Evolutionary conservation across 1,140 invertebrate genomes (phyloP), one percentile per base, ranked within the genome.

Genomic region (Euura lappo): DNA sequence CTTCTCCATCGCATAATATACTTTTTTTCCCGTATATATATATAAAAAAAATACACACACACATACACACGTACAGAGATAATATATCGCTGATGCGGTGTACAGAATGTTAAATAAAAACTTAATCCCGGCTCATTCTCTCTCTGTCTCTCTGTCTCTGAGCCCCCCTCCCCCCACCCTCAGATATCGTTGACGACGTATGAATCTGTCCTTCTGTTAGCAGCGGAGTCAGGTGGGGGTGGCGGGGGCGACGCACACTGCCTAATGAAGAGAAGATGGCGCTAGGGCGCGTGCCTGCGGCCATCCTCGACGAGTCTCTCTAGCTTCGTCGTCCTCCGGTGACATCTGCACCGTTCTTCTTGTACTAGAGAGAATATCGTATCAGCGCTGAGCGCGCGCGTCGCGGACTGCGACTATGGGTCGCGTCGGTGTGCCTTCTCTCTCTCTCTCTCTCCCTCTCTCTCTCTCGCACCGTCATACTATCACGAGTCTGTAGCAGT

Each of bases 191-290:
- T n/a, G 47, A 51, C 47, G 47, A n/a, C 7, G 6, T 60, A 60
- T 60, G 8, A 60, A 60, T 60, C 6, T n/a, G 51, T 60, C 6
- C 51, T n/a, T 60, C 51, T 8, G 13, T n/a, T 60, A 4, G 5
- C 11, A 8, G 66, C 13, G 60, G 3, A 11, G 8, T 51, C 8
- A 60, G 43, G 44, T 44, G 45, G 6, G 13, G 7, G 75, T 47
- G 69, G 45, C 43, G 11, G 13, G 51, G 42, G 11, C 43, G 45
- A 6, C 6, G 7, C n/a, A 28, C 28, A 51, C 72, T 67, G 72
- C 51, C n/a, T 60, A 69, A 73, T 68, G 69, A 65, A 60, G 45
- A 65, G 66, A 68, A 28, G 66, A 68, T 44, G 44, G 66, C 44
- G 66, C 8, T 68, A 42, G 44, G 66, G 66, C 66, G 66, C 66